Percentiles rank a stretch among this genome's conserved stretches.
These are phyloP conservation scores for Clarias pachynema DNA, from an alignment of 2,797 vertebrate genomes.

Conservation along the genomic window DNA sequence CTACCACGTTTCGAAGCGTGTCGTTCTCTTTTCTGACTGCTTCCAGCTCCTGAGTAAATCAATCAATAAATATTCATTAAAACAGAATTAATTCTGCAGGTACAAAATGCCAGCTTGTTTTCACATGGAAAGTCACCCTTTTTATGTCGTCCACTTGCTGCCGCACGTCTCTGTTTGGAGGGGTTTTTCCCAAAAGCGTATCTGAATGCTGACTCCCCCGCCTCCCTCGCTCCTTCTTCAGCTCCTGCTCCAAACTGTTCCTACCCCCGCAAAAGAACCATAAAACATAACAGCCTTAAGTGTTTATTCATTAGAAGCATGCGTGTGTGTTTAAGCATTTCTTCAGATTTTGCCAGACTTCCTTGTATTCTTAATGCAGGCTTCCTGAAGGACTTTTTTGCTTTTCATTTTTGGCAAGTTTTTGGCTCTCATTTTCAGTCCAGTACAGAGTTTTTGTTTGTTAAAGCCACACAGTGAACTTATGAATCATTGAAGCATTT, in stretches of 20 bases:
- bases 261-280: constrained; percentile 61
- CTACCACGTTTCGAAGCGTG: constrained; percentile 56
- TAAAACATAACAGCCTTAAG: neutral
- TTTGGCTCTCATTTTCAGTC: too few species aligned
- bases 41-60: constrained; percentile 60
- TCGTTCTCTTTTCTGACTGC: constrained; percentile 72
- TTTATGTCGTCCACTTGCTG: constrained; percentile 67
- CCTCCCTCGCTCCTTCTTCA: constrained; percentile 79
- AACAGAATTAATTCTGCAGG: neutral
- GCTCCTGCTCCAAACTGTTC: constrained; percentile 80
- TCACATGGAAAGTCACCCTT: constrained; percentile 63
- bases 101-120: neutral
- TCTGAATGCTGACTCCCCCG: constrained; percentile 53
- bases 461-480: too few species aligned
- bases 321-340: too few species aligned
- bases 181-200: constrained; percentile 56
- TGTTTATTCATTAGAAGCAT: too few species aligned
- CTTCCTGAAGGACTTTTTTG: too few species aligned
- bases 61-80: neutral
- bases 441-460: too few species aligned
- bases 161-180: constrained; percentile 58
- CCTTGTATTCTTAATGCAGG: too few species aligned
- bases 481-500: too few species aligned
- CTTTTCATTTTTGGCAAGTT: too few species aligned
- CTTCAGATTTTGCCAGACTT: too few species aligned